Evolutionary conservation across 1,140 invertebrate species (phyloP).

Genomic region (Helicorthomorpha holstii): DNA sequence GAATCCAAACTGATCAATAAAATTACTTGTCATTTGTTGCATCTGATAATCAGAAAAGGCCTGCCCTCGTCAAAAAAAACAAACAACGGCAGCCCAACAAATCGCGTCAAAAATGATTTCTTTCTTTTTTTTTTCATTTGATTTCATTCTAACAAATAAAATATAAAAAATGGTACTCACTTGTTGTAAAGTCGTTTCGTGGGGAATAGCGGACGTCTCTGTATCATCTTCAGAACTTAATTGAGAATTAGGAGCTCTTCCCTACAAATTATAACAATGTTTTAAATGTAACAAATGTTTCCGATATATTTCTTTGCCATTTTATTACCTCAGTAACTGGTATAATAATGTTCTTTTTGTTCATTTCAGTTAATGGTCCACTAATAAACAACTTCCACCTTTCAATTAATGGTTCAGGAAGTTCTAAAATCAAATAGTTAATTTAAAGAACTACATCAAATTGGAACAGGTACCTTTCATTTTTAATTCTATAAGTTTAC

Average conservation of each 20-base stretch:
- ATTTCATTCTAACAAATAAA: too few relatives aligned
- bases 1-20: constrained; percentile 44
- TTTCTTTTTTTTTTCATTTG: too few relatives aligned
- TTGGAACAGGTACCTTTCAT: constrained; percentile 18
- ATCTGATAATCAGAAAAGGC: constrained; percentile 39
- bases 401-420: constrained; percentile 33
- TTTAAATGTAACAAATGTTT: too few relatives aligned
- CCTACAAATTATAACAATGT: constrained; percentile 15
- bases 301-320: constrained; percentile 5
- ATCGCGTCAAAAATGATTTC: too few relatives aligned
- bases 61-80: constrained; percentile 26
- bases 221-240: constrained; percentile 35
- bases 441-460: background rate
- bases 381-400: constrained; percentile 42
- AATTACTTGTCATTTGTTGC: constrained; percentile 39
- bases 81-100: constrained; percentile 1
- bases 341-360: constrained; percentile 39
- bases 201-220: constrained; percentile 33
- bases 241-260: constrained; percentile 23
- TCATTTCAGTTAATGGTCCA: constrained; percentile 36
- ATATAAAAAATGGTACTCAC: constrained; percentile 19
- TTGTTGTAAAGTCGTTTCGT: constrained; percentile 37
- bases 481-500: constrained; percentile 22
- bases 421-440: constrained; percentile 24
- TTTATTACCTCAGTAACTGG: constrained; percentile 17